Evolutionary conservation across 2,113 vertebrate species (phyloP).

Genomic region (Anas platyrhynchos): DNA sequence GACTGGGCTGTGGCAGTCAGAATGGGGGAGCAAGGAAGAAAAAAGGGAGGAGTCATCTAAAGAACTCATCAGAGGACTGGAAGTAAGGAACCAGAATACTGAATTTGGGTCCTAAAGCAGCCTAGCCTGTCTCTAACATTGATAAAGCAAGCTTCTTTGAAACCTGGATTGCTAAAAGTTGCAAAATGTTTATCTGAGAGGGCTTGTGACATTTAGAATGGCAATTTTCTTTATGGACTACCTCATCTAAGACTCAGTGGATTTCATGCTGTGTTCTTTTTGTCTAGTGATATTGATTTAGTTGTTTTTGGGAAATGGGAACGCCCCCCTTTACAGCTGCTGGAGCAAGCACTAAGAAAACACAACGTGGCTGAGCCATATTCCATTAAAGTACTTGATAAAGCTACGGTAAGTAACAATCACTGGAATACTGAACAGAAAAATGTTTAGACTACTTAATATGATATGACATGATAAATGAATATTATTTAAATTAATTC

Average conservation of each 20-base stretch:
- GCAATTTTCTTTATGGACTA: neutral
- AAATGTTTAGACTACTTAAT: neutral
- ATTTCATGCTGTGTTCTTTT: neutral
- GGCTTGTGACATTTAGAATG: neutral
- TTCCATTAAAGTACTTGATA: conserved; percentile 98
- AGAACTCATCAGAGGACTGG: neutral
- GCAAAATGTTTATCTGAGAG: neutral
- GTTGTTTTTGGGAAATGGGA: conserved; percentile 99
- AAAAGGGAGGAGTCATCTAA: neutral
- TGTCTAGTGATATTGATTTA: conserved; percentile 93
- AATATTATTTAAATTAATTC: neutral
- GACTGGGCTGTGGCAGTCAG: neutral
- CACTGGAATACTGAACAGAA: neutral
- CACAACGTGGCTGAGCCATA: conserved; percentile 92
- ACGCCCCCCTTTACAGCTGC: conserved; percentile 89
- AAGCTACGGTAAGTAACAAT: conserved; percentile 89
- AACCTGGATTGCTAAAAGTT: neutral
- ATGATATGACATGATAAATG: neutral
- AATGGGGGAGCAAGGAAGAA: neutral
- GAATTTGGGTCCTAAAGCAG: neutral
- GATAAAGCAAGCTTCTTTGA: neutral
- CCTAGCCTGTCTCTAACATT: accelerated
- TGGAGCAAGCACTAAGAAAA: conserved; percentile 94
- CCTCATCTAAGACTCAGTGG: neutral
- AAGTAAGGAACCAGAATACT: neutral